A percentile compares a stretch with the other conserved stretches of the same genome.
These are phyloP conservation scores for Rissa tridactyla DNA, from an alignment of 2,113 vertebrate species.

Conservation along the genomic window DNA sequence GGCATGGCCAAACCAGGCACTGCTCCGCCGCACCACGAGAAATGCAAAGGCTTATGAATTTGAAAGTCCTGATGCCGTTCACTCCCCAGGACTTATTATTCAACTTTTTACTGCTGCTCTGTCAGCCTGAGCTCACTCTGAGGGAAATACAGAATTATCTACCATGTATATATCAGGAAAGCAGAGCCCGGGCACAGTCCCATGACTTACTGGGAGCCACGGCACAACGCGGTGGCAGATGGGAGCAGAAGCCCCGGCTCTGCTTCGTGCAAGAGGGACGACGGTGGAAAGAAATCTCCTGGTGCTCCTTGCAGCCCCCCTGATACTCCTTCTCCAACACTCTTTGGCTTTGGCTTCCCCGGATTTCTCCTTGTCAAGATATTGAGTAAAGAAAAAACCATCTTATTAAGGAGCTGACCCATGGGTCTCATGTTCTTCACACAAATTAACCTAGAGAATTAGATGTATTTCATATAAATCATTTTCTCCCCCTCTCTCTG, in stretches of 20 bases:
- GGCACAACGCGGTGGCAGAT: background rate
- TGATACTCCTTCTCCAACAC: background rate
- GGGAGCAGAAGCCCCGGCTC: background rate
- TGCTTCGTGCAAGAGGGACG: background rate
- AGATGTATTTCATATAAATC: background rate
- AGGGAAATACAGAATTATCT: background rate
- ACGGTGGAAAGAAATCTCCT: accelerated
- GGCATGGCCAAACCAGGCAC: background rate
- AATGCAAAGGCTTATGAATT: background rate
- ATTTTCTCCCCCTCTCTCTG: background rate
- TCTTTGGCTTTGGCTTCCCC: background rate
- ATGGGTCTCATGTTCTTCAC: background rate
- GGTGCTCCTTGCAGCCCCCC: background rate
- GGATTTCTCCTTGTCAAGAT: background rate
- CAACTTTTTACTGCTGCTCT: background rate
- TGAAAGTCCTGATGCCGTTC: background rate
- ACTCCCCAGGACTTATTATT: background rate
- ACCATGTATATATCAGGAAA: background rate
- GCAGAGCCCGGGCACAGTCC: background rate
- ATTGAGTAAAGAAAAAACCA: background rate
- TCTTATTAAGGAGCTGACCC: slow-evolving; percentile 31
- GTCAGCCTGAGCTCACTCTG: background rate
- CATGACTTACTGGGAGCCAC: background rate
- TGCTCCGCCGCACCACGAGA: background rate
- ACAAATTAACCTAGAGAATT: slow-evolving; percentile 36